Evolutionary conservation across 2,888 invertebrate species (phyloP).

Genomic region (Synanthedon tipuliformis): DNA sequence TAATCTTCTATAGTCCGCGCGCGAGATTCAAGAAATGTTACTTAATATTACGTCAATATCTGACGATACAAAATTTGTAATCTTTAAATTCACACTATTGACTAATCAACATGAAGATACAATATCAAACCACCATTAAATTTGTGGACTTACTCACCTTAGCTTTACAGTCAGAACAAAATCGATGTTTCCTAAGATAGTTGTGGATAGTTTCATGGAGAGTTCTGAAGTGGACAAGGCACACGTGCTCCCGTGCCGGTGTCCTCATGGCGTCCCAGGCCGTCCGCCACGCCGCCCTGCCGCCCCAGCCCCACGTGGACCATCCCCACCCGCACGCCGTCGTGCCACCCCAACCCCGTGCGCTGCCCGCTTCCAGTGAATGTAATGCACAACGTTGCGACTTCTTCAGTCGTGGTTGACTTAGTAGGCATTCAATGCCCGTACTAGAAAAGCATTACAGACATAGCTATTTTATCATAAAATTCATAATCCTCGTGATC

Average conservation of each 20-base stretch:
- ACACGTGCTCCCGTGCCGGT: constrained; percentile 85
- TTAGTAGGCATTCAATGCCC: constrained; percentile 81
- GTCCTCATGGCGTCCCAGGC: constrained; percentile 88
- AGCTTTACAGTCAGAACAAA: constrained; percentile 93
- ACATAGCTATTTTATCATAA: no score
- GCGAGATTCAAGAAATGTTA: no score
- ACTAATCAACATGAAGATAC: no score
- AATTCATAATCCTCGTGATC: no score
- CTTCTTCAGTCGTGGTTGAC: constrained; percentile 87
- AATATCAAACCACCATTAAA: not conserved
- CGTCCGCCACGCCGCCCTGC: constrained; percentile 79
- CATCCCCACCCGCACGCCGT: constrained; percentile 81
- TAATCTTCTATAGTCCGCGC: no score
- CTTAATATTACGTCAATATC: no score
- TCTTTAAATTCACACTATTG: no score
- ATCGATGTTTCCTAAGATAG: constrained; percentile 92
- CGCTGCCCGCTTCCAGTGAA: constrained; percentile 88
- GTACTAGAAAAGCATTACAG: constrained; percentile 55
- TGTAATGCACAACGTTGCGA: constrained; percentile 90
- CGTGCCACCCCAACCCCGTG: constrained; percentile 80
- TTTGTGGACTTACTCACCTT: constrained; percentile 72
- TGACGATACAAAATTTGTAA: no score
- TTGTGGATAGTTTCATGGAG: constrained; percentile 88
- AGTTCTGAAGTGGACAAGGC: constrained; percentile 86
- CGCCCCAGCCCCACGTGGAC: constrained; percentile 66